phyloP scores from a whole-genome alignment of 2,113 vertebrate species.

The Gavialis gangeticus region DNA sequence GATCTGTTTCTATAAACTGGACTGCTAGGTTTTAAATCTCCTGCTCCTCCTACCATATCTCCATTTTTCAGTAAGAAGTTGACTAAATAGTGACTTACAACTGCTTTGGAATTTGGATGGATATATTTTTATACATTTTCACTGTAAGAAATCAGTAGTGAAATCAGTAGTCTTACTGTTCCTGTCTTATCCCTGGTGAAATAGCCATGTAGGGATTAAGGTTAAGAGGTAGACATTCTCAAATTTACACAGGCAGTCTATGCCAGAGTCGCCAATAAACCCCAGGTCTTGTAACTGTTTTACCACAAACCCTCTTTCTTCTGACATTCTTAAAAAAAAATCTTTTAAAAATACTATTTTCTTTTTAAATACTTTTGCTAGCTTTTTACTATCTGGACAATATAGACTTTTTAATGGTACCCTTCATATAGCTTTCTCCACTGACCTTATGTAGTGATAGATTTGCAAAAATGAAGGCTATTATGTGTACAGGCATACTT shows the following conservation, averaged over 20 bases:
- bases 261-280: neutral
- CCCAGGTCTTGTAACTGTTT: neutral
- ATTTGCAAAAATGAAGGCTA: neutral
- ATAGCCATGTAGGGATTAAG: neutral
- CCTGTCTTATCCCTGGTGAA: neutral
- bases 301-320: neutral
- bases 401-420: neutral
- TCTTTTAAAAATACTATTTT: neutral
- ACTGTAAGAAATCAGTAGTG: neutral
- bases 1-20: neutral
- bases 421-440: neutral
- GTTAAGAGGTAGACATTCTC: neutral
- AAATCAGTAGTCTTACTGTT: neutral
- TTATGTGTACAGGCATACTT: neutral
- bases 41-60: neutral
- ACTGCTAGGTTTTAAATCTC: neutral
- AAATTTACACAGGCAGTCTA: neutral
- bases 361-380: neutral
- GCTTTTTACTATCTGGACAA: neutral
- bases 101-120: too few species aligned
- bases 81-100: too few species aligned
- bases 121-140: neutral
- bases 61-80: neutral
- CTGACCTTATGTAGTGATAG: neutral
- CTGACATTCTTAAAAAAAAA: neutral